Conservation (phyloP, 2,888 invertebrate species). For the Parnassius orleans region DNA sequence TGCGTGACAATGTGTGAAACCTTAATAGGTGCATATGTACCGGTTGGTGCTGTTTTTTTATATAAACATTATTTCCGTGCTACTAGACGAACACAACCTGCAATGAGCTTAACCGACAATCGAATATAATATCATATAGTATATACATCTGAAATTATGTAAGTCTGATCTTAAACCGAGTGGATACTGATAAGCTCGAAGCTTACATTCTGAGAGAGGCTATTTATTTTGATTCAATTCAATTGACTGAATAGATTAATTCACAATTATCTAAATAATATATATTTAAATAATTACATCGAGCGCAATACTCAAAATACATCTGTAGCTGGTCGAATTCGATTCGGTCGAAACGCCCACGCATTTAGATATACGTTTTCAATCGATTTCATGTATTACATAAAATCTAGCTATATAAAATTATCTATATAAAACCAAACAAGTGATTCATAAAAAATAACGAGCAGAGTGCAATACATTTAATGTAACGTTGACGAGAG, state of each 20-base stretch:
- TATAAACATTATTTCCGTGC: slow-evolving; percentile 40
- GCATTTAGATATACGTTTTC: slow-evolving; percentile 35
- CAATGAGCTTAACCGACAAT: slow-evolving; percentile 33
- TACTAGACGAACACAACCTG: slow-evolving; percentile 40
- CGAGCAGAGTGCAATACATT: slow-evolving; percentile 64
- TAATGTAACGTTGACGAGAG: slow-evolving; percentile 41
- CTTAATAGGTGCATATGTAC: slow-evolving; percentile 42
- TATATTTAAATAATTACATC: slow-evolving; percentile 44
- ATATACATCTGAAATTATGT: slow-evolving; percentile 30
- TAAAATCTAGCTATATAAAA: slow-evolving; percentile 36
- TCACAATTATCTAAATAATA: slow-evolving; percentile 66
- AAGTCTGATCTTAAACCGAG: slow-evolving; percentile 47
- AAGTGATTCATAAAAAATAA: slow-evolving; percentile 39
- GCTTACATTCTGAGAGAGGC: slow-evolving; percentile 71
- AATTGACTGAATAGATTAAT: slow-evolving; percentile 79
- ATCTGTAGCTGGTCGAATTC: slow-evolving; percentile 45
- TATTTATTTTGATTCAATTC: slow-evolving; percentile 75
- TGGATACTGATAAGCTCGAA: slow-evolving; percentile 50
- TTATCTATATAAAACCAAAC: slow-evolving; percentile 39
- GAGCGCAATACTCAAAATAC: slow-evolving; percentile 62
- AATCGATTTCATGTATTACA: slow-evolving; percentile 36
- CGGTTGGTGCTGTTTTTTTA: slow-evolving; percentile 29
- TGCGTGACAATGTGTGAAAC: slow-evolving; percentile 27
- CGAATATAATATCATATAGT: slow-evolving; percentile 34
- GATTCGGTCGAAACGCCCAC: slow-evolving; percentile 43